Conservation (phyloP, 2,113 vertebrate genomes). For the Argyrosomus japonicus region DNA sequence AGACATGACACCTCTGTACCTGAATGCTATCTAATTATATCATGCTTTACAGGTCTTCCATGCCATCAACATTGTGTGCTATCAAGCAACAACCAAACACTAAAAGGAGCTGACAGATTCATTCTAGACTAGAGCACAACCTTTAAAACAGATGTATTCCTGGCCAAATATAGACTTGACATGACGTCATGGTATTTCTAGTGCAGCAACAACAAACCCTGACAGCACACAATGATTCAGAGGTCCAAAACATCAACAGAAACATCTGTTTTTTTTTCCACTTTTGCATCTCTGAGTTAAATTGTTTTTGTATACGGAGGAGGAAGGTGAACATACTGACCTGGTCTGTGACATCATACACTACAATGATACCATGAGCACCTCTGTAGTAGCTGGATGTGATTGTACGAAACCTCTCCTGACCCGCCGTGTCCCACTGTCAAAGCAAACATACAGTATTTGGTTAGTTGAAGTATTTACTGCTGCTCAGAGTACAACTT, state of each 20-base stretch:
- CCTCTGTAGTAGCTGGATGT: conserved; percentile 99
- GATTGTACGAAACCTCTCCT: conserved; percentile 98
- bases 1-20: too few species aligned
- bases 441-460: conserved; percentile 8
- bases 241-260: not conserved
- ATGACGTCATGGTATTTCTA: not conserved
- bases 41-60: too few species aligned
- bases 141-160: not conserved
- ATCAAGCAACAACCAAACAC: not conserved
- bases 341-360: conserved; percentile 99
- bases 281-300: not conserved
- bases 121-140: not conserved
- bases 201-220: not conserved
- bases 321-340: conserved; percentile 76
- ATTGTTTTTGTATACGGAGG: not conserved
- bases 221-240: not conserved
- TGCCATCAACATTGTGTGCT: too few species aligned
- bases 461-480: not conserved
- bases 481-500: not conserved
- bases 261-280: not conserved
- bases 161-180: not conserved
- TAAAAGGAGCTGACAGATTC: not conserved
- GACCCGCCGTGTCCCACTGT: conserved; percentile 98
- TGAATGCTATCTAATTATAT: too few species aligned
- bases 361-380: conserved; percentile 98